phyloP scores from a whole-genome alignment of 2,888 invertebrate genomes.

The Drosophila kuntzei region DNA sequence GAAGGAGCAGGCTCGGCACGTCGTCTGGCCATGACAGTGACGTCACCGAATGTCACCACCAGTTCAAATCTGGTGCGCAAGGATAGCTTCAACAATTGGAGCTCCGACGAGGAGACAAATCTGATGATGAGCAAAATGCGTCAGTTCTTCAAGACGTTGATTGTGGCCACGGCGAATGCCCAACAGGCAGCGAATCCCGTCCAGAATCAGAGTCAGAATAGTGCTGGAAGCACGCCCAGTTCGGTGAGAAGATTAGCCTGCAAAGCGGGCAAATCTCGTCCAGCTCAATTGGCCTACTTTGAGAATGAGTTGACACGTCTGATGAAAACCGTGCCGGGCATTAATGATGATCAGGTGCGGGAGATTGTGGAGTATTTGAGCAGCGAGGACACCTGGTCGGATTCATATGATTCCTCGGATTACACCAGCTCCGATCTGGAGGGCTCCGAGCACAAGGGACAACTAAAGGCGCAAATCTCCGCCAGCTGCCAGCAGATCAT shows the following conservation, averaged over 20 bases:
- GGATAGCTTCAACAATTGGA: slow-evolving; percentile 97
- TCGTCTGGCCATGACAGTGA: slow-evolving; percentile 23
- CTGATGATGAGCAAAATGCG: slow-evolving; percentile 98
- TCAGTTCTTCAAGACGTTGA: slow-evolving; percentile 95
- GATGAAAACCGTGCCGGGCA: slow-evolving; percentile 97
- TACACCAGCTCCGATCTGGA: slow-evolving; percentile 95
- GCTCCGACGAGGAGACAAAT: slow-evolving; percentile 96
- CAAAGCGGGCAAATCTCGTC: slow-evolving; percentile 87
- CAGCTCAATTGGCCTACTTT: slow-evolving; percentile 94
- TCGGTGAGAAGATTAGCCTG: slow-evolving; percentile 64
- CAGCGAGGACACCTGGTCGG: slow-evolving; percentile 97
- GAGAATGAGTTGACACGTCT: slow-evolving; percentile 95
- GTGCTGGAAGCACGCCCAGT: slow-evolving; percentile 53
- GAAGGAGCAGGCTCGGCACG: slow-evolving; percentile 22
- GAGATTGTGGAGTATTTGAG: slow-evolving; percentile 97
- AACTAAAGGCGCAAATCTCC: slow-evolving; percentile 93
- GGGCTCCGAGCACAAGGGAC: slow-evolving; percentile 88
- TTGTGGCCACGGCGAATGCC: slow-evolving; percentile 88
- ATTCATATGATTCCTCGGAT: slow-evolving; percentile 96
- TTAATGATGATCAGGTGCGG: slow-evolving; percentile 94
- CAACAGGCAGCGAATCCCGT: slow-evolving; percentile 62
- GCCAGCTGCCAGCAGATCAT: slow-evolving; percentile 95
- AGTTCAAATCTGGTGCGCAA: slow-evolving; percentile 89
- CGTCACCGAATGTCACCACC: slow-evolving; percentile 83
- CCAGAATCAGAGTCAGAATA: slow-evolving; percentile 73